Conservation (phyloP, 2,888 invertebrate genomes). For the Spodoptera littoralis region DNA sequence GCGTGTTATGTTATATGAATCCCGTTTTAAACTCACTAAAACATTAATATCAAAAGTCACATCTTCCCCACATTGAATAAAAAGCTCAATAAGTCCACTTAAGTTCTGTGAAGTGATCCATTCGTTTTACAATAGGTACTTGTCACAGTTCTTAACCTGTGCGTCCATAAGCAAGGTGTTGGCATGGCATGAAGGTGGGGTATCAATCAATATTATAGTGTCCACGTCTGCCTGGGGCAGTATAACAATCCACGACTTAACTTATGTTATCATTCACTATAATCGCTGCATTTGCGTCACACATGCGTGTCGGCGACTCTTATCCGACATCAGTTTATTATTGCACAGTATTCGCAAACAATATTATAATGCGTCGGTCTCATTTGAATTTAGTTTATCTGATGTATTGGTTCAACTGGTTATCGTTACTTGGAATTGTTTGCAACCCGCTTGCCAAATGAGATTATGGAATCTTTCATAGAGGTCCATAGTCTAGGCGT, state of each 20-base stretch:
- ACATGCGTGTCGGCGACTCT: constrained; percentile 45
- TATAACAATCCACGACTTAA: constrained; percentile 35
- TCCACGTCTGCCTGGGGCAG: constrained; percentile 22
- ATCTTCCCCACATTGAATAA: no score
- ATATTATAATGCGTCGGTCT: constrained; percentile 28
- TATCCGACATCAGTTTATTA: constrained; percentile 52
- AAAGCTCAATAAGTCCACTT: no score
- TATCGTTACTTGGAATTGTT: constrained; percentile 15
- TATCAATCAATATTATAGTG: constrained; percentile 45
- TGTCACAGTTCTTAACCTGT: not conserved
- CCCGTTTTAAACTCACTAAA: no score
- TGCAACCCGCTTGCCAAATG: no score
- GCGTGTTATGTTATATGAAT: no score
- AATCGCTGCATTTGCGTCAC: constrained; percentile 52
- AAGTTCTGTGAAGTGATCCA: no score
- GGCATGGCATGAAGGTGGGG: constrained; percentile 20
- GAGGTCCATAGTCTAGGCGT: no score
- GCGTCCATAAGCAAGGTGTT: constrained; percentile 25
- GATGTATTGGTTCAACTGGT: constrained; percentile 20
- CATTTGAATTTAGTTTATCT: constrained; percentile 39
- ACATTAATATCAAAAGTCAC: no score
- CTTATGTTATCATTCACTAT: constrained; percentile 40
- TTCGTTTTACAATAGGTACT: not conserved
- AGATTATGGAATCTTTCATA: no score
- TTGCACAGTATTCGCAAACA: constrained; percentile 43